Conservation (phyloP, 2,797 vertebrate genomes). For the Pachyuromys duprasi region DNA sequence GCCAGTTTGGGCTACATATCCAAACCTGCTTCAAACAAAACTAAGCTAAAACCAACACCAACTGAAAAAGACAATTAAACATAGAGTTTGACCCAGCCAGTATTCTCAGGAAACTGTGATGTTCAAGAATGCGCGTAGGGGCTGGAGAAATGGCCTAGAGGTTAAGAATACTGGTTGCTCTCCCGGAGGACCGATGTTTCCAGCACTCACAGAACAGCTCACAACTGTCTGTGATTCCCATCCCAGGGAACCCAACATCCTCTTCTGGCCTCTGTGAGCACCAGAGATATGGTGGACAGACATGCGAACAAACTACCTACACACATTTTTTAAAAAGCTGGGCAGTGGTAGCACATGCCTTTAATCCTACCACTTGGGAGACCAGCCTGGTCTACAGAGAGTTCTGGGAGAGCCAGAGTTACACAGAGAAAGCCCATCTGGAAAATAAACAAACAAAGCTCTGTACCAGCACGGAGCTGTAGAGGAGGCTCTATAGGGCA, state of each 20-base stretch:
- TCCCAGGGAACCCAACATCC: no score
- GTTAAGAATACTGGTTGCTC: background rate
- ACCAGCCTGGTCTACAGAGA: no score
- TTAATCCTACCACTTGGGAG: no score
- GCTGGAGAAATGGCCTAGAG: background rate
- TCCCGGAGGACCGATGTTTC: background rate
- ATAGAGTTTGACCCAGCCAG: slow-evolving; percentile 1
- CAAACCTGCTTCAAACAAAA: background rate
- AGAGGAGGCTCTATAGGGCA: no score
- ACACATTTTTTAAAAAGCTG: background rate
- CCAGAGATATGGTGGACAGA: background rate
- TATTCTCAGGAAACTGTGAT: slow-evolving; percentile 21
- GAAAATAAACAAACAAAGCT: no score
- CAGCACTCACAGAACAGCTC: background rate
- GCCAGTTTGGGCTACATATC: background rate
- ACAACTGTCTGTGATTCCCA: background rate
- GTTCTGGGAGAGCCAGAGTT: no score
- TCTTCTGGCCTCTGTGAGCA: background rate
- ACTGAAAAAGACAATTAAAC: background rate
- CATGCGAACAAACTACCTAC: background rate
- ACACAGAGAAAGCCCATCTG: no score
- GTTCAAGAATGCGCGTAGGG: background rate
- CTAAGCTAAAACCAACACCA: background rate
- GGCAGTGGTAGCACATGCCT: no score
- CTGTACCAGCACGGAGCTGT: no score